Percentiles rank a stretch among this genome's conserved stretches.
phyloP scores from a whole-genome alignment of 1,140 invertebrate species.

The Dufourea novaeangliae region DNA sequence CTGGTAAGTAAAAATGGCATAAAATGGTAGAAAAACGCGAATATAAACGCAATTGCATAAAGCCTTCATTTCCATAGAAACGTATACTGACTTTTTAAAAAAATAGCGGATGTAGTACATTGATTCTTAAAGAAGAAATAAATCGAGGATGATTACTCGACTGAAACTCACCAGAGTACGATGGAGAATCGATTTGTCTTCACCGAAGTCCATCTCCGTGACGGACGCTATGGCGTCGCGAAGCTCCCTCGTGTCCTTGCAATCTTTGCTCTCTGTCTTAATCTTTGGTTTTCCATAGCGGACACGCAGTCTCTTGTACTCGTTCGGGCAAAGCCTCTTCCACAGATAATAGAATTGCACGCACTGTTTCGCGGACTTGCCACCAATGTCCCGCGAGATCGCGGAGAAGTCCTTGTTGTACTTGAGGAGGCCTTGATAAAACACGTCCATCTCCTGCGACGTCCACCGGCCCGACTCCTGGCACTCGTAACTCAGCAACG shows the following conservation, averaged over 20 bases:
- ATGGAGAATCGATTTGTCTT: constrained; percentile 80
- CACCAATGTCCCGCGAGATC: constrained; percentile 92
- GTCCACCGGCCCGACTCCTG: constrained; percentile 91
- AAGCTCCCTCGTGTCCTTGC: constrained; percentile 77
- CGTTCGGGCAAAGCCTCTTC: constrained; percentile 97
- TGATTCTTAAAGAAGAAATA: too few species aligned
- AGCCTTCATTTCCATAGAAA: too few species aligned
- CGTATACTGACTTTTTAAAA: too few species aligned
- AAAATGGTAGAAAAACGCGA: too few species aligned
- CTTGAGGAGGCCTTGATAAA: constrained; percentile 93
- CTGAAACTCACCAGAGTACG: constrained; percentile 74
- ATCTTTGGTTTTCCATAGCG: constrained; percentile 77
- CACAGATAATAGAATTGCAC: constrained; percentile 99
- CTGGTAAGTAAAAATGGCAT: too few species aligned
- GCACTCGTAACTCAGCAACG: constrained; percentile 87
- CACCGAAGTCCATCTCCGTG: constrained; percentile 78
- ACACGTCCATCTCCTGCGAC: constrained; percentile 92
- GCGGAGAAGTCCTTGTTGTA: constrained; percentile 96
- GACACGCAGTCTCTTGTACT: constrained; percentile 86
- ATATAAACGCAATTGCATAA: too few species aligned
- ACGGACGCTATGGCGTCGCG: constrained; percentile 79
- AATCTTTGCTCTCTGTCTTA: constrained; percentile 74
- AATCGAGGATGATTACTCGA: neutral
- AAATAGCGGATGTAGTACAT: too few species aligned
- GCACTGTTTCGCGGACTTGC: constrained; percentile 96